These are phyloP conservation scores for Hirtodrosophila histrioides DNA, from an alignment of 2,888 invertebrate species.

Conservation along the genomic window DNA sequence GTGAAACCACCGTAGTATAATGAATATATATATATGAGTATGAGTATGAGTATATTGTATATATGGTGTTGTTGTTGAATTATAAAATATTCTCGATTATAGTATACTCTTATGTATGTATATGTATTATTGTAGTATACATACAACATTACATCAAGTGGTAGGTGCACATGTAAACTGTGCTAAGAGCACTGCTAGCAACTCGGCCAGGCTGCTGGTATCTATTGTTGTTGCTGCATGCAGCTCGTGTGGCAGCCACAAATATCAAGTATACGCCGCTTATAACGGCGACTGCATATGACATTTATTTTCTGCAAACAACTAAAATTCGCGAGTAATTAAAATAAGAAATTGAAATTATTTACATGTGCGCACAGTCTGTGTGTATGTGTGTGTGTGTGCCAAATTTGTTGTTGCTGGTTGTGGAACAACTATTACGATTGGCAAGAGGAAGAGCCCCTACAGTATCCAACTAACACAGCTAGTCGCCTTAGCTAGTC, in stretches of 20 bases:
- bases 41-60: conserved; percentile 15
- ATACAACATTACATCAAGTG: conserved; percentile 1
- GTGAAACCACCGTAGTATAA: conserved; percentile 15
- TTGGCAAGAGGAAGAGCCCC: conserved; percentile 40
- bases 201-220: conserved; percentile 24
- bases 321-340: conserved; percentile 68
- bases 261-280: conserved; percentile 62
- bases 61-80: conserved; percentile 13
- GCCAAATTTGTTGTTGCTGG: conserved; percentile 31
- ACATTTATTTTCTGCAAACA: conserved; percentile 48
- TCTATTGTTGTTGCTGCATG: conserved; percentile 14
- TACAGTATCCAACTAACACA: conserved; percentile 33
- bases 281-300: conserved; percentile 41
- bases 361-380: background rate
- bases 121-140: conserved; percentile 1
- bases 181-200: conserved; percentile 28
- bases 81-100: conserved; percentile 2
- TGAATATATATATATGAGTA: conserved; percentile 17
- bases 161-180: conserved; percentile 43
- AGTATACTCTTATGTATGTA: conserved; percentile 9
- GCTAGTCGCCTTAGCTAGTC: conserved; percentile 61
- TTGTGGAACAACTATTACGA: conserved; percentile 54
- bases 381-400: conserved; percentile 27
- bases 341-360: conserved; percentile 61
- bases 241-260: conserved; percentile 43